Evolutionary conservation across 2,797 vertebrate species (phyloP), one percentile per base, ranked within the genome.

Genomic region (Leptodactylus fallax): DNA sequence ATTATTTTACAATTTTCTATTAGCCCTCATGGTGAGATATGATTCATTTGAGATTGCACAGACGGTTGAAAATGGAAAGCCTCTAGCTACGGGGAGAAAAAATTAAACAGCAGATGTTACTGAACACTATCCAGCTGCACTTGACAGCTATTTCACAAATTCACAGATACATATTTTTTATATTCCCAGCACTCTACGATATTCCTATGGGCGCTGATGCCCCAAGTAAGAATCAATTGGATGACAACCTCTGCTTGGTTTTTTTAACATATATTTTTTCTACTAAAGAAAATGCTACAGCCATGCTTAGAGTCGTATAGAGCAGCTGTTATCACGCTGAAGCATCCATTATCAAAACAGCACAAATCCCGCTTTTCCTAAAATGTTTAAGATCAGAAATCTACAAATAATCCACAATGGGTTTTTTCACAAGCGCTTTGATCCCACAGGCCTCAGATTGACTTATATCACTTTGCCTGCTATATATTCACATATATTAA

Each of bases 51-150:
- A 82, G 72, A 81, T 49, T 6, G 58, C 8, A 1, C 79, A 89
- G 7, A 4, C 72, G 82, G 87, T 81, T 85, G 88, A 61, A 85
- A 90, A n/a, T 79, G 76, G 72, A 61, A 86, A 89, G 69, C 82
- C 74, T 80, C 65, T 47, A 80, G 89, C 79, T 85, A 87, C 78
- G 49, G 61, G 76, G 60, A 81, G 81, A 82, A 84, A 74, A 85
- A 74, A 89, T 25, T 77, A 67, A 83, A 47, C 85, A 87, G 56
- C 90, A 90, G 87, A 90, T 85, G 88, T 60, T 47, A 45, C 90
- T 72, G 77, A 79, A 88, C 72, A 51, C 17, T 84, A 82, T 36
- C 56, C 85, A 90, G 81, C 81, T 83, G 67, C 21, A 49, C 14
- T 83, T 3, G 36, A 85, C 72, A 83, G 74, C 76, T 69, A 89